Evolutionary conservation across 2,113 vertebrate genomes (phyloP).

Genomic region (Echinops telfairi): DNA sequence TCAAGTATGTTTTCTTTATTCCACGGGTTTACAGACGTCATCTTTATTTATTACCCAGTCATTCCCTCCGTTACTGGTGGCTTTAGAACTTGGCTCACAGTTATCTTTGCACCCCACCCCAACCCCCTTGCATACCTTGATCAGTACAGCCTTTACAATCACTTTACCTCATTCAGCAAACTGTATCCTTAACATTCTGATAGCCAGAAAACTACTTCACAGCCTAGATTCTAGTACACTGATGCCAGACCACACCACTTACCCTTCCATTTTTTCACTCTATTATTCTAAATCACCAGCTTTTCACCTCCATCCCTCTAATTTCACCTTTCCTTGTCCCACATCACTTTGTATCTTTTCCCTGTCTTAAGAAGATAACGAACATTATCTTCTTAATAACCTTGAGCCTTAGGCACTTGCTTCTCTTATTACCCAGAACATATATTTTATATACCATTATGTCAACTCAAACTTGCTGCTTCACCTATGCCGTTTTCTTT

Average conservation of each 20-base stretch:
- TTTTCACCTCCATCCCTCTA: constrained; percentile 19
- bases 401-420: not conserved
- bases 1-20: too few relatives aligned
- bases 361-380: not conserved
- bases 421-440: not conserved
- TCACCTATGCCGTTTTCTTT: not conserved
- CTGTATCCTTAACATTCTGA: not conserved
- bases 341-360: not conserved
- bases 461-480: constrained; percentile 25
- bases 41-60: too few relatives aligned
- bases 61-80: not conserved
- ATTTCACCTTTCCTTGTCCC: constrained; percentile 18
- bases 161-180: constrained; percentile 4
- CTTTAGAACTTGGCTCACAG: not conserved
- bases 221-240: not conserved
- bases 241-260: not conserved
- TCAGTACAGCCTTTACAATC: not conserved
- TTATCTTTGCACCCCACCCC: not conserved
- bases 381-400: constrained; percentile 17
- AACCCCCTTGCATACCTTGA: not conserved
- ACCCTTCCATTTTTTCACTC: not conserved
- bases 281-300: not conserved
- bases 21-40: too few relatives aligned
- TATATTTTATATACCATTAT: not conserved
- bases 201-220: not conserved